A percentile compares a stretch with the other conserved stretches of the same genome.
phyloP scores from a whole-genome alignment of 23 tunicate species.

The Halocynthia aurantium region DNA sequence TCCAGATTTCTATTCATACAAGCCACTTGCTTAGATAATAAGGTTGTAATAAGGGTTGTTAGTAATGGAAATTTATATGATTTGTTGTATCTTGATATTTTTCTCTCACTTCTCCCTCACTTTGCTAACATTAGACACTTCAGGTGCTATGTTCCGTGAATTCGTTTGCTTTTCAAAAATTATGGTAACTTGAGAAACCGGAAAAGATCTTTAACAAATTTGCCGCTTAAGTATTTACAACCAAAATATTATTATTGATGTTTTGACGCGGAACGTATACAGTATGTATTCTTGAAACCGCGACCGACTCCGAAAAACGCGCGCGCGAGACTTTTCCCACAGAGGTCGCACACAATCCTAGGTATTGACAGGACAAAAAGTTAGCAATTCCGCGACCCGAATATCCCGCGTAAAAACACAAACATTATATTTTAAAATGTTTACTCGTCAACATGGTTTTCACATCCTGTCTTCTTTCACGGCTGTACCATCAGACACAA shows the following conservation, averaged over 20 bases:
- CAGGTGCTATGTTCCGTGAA: slow-evolving; percentile 5
- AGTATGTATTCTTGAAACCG: too few relatives aligned
- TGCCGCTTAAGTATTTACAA: neutral
- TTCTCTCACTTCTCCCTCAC: neutral
- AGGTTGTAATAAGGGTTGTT: neutral
- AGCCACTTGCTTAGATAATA: neutral
- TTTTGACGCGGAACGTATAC: neutral
- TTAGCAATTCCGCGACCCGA: neutral
- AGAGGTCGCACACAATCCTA: too few relatives aligned
- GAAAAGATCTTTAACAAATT: too few relatives aligned
- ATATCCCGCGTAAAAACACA: neutral
- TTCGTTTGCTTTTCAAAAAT: neutral
- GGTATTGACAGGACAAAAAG: too few relatives aligned
- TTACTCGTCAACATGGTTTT: neutral
- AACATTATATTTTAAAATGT: slow-evolving; percentile 8
- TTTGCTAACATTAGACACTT: neutral
- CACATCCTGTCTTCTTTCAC: slow-evolving; percentile 6
- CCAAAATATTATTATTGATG: slow-evolving; percentile 12
- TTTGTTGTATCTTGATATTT: neutral
- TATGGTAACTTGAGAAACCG: slow-evolving; percentile 11
- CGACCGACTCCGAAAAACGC: too few relatives aligned
- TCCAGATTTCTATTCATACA: too few relatives aligned
- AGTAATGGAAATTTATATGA: neutral
- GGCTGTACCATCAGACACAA: neutral
- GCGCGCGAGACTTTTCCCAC: too few relatives aligned